These are phyloP conservation scores for Hypomecis atomaria DNA, from an alignment of 2,888 invertebrate genomes.

Conservation along the genomic window DNA sequence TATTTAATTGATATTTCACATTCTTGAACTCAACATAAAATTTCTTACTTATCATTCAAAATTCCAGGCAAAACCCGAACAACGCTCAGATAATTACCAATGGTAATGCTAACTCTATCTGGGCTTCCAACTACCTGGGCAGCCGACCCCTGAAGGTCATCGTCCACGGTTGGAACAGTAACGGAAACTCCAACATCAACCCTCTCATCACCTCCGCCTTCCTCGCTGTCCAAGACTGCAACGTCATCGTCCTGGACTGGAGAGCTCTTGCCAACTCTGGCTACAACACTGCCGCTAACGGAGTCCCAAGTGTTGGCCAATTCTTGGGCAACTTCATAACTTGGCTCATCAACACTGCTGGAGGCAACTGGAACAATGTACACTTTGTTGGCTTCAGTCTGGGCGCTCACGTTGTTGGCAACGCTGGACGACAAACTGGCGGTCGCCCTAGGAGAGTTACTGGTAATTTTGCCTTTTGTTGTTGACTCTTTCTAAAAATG, in stretches of 20 bases:
- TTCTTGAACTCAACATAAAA: background rate
- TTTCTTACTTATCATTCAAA: background rate
- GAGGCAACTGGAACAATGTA: slow-evolving; percentile 67
- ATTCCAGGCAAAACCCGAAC: slow-evolving; percentile 56
- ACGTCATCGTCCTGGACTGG: slow-evolving; percentile 72
- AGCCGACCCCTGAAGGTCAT: slow-evolving; percentile 59
- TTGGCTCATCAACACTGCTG: slow-evolving; percentile 63
- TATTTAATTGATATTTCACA: no score
- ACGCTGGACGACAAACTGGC: slow-evolving; percentile 59
- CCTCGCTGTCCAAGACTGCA: slow-evolving; percentile 57
- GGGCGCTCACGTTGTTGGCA: slow-evolving; percentile 72
- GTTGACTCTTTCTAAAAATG: no score
- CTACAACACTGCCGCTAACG: slow-evolving; percentile 51
- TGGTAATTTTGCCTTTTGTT: slow-evolving; percentile 53
- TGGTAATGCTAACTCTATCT: slow-evolving; percentile 55
- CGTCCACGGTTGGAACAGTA: slow-evolving; percentile 70
- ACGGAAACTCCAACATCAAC: slow-evolving; percentile 59
- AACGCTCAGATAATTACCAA: slow-evolving; percentile 54
- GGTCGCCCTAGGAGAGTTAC: slow-evolving; percentile 62
- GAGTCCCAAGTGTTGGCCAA: slow-evolving; percentile 62
- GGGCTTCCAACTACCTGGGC: slow-evolving; percentile 54
- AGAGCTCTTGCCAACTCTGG: slow-evolving; percentile 51
- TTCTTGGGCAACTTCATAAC: slow-evolving; percentile 64
- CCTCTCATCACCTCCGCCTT: slow-evolving; percentile 59
- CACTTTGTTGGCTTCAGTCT: slow-evolving; percentile 75